Evolutionary conservation across 2,113 vertebrate genomes (phyloP).

Genomic region (Mixornis gularis): DNA sequence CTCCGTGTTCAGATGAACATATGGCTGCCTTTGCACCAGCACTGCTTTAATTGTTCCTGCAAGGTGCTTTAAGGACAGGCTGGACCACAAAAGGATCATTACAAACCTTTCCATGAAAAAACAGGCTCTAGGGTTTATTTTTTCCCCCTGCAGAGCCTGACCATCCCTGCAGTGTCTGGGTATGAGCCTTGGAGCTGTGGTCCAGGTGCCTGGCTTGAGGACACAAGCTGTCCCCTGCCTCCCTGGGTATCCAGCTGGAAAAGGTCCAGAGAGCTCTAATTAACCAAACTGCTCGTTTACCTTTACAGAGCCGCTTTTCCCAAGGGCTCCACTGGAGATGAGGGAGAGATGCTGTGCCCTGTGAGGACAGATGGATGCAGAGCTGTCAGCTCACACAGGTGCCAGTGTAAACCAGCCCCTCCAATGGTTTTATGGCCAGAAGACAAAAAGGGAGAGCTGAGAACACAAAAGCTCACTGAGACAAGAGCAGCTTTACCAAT

Average conservation of each 20-base stretch:
- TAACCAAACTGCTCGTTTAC: background rate
- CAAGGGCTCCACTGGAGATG: background rate
- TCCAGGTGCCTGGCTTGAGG: background rate
- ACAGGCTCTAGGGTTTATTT: background rate
- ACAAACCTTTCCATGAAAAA: background rate
- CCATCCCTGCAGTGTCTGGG: background rate
- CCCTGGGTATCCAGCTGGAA: background rate
- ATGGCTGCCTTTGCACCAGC: background rate
- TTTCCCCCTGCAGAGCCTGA: background rate
- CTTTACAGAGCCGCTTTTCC: background rate
- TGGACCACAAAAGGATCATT: background rate
- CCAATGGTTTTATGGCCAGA: background rate
- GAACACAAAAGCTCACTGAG: background rate
- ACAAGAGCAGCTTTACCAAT: background rate
- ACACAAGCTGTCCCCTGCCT: background rate
- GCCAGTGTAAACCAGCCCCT: background rate
- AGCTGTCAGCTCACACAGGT: background rate
- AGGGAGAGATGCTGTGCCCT: background rate
- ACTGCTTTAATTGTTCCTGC: background rate
- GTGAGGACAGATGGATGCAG: background rate
- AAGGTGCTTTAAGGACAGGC: conserved; percentile 21
- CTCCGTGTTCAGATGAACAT: background rate
- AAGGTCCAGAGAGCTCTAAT: conserved; percentile 15
- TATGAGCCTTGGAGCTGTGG: background rate
- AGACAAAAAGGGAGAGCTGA: background rate